A percentile compares a stretch with the other conserved stretches of the same genome.
phyloP scores from a whole-genome alignment of 1,140 invertebrate species.

The Chrysomallon squamiferum region DNA sequence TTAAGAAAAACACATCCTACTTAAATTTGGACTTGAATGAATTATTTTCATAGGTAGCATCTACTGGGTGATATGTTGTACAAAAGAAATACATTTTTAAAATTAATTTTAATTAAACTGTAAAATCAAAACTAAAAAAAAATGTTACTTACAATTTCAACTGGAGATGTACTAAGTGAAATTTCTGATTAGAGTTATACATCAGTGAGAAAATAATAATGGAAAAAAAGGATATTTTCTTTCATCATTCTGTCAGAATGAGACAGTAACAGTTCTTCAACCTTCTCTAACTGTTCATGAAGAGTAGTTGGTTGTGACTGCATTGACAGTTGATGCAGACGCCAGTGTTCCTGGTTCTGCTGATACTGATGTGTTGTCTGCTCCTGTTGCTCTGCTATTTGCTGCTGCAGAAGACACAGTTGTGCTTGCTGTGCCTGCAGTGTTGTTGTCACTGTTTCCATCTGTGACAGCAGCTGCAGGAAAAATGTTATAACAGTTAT shows the following conservation, averaged over 20 bases:
- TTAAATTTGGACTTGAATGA: too few species aligned
- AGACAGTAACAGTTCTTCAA: conserved; percentile 46
- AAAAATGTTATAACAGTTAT: too few species aligned
- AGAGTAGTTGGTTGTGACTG: conserved; percentile 37
- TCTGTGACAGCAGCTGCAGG: conserved; percentile 30
- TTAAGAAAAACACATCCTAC: conserved; percentile 19
- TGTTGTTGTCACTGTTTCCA: conserved; percentile 22
- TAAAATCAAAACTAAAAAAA: too few species aligned
- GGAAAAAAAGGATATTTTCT: too few species aligned
- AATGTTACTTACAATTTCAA: too few species aligned
- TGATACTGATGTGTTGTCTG: conserved; percentile 36
- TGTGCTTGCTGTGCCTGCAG: conserved; percentile 30
- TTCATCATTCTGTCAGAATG: conserved; percentile 46
- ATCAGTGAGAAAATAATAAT: too few species aligned
- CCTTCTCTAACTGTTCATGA: conserved; percentile 47
- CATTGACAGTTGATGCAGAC: conserved; percentile 35
- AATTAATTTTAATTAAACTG: too few species aligned
- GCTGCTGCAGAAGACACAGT: conserved; percentile 9
- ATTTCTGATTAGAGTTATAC: too few species aligned
- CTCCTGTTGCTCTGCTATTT: conserved; percentile 21
- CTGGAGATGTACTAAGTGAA: too few species aligned
- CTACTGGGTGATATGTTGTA: too few species aligned
- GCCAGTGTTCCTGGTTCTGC: conserved; percentile 42
- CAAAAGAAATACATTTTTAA: too few species aligned
- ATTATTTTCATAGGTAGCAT: too few species aligned